These are phyloP conservation scores for Macaria liturata DNA, from an alignment of 2,888 invertebrate genomes.

Conservation along the genomic window DNA sequence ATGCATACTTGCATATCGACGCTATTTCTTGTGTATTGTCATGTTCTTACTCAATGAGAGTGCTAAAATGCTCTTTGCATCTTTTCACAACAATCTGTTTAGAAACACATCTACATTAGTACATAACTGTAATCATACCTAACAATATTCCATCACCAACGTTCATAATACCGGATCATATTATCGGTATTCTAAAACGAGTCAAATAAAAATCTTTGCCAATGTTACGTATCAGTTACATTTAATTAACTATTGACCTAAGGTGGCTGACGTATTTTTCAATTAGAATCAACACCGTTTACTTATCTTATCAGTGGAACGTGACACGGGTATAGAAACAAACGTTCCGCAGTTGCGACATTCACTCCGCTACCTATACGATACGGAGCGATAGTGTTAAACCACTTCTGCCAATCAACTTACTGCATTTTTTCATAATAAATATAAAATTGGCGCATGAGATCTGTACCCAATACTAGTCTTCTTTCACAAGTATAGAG, in stretches of 20 bases:
- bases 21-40: constrained; percentile 43
- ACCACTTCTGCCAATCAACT: constrained; percentile 3
- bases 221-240: constrained; percentile 18
- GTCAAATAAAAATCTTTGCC: constrained; percentile 7
- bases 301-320: constrained; percentile 51
- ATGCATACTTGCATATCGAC: constrained; percentile 35
- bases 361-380: constrained; percentile 30
- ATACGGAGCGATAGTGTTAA: constrained; percentile 47
- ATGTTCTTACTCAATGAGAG: constrained; percentile 31
- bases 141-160: too few species aligned
- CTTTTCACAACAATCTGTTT: not conserved
- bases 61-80: constrained; percentile 38
- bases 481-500: too few species aligned
- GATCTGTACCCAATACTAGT: too few species aligned
- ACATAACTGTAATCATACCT: too few species aligned
- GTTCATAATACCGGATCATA: too few species aligned
- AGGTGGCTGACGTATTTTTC: constrained; percentile 37
- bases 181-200: too few species aligned
- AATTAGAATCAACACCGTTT: constrained; percentile 41
- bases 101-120: too few species aligned
- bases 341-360: constrained; percentile 50
- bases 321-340: constrained; percentile 48
- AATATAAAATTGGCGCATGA: not conserved
- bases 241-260: constrained; percentile 19
- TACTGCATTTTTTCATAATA: not conserved